Evolutionary conservation across 1,140 invertebrate species (phyloP), one percentile per base, ranked within the genome.

Genomic region (Drosophila funebris): DNA sequence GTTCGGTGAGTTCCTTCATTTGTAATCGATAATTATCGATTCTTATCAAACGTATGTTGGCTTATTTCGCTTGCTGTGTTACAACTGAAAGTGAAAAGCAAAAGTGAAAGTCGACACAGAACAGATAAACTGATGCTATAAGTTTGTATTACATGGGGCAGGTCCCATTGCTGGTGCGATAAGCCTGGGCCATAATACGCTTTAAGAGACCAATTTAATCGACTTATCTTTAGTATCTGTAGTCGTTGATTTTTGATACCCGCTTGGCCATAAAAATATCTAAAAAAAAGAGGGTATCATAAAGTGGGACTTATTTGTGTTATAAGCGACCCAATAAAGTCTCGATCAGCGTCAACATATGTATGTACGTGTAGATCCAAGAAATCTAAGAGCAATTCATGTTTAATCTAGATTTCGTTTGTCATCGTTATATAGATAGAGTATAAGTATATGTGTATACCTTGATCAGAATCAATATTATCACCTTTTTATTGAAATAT

Each of bases 1-100:
- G 50, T 70, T 70, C 31, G 88, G 88, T 90, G 57, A 90, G 82
- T 76, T 44, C 8, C 18, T n/a, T 20, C 16, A 5, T 4, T 24
- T 4, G 4, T 24, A 27, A 27, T 27, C 6, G 24, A 27, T 27
- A 27, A 22, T 22, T 22, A 22, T 22, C 22, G 2, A 22, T 22
- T 22, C 2, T 2, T 22, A 22, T 22, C 4, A n/a, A n/a, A n/a
- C n/a, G n/a, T n/a, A n/a, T n/a, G n/a, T n/a, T n/a, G n/a, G n/a
- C n/a, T n/a, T n/a, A n/a, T 4, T 22, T 22, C 22, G 22, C 1
- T 22, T 22, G 24, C 4, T 6, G 24, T 27, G 24, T 27, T 27
- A 2, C 22, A 22, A 22, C 22, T 22, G 1, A 1, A 22, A 22
- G 22, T 22, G 4, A 22, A 22, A 22, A 22, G n/a, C n/a, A n/a